phyloP scores from a whole-genome alignment of 1,140 invertebrate species.

The Magallana angulata region DNA sequence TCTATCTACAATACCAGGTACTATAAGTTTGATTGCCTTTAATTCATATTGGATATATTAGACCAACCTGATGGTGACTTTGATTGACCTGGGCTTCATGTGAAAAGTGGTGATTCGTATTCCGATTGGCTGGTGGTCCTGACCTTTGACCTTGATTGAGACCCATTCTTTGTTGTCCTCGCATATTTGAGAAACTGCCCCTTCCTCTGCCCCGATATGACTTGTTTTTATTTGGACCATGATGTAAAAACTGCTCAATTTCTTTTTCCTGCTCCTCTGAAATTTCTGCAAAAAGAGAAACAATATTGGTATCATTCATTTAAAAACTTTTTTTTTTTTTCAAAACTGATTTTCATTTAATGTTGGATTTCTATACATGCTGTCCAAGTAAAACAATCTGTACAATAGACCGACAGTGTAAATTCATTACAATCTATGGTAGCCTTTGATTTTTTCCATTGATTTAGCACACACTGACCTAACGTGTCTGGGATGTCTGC shows the following conservation, averaged over 20 bases:
- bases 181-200: background rate
- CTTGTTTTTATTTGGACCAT: background rate
- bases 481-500: conserved; percentile 8
- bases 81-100: background rate
- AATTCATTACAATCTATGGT: too few relatives aligned
- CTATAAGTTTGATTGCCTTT: too few relatives aligned
- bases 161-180: background rate
- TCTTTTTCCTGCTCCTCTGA: conserved; percentile 8
- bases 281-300: background rate
- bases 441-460: background rate
- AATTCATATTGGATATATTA: background rate
- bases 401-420: too few relatives aligned
- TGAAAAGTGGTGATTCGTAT: background rate
- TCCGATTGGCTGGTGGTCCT: background rate
- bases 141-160: background rate
- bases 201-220: background rate
- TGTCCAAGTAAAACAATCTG: too few relatives aligned
- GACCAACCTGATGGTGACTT: background rate
- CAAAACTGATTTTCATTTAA: too few relatives aligned
- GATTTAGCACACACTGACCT: background rate
- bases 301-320: too few relatives aligned
- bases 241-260: conserved; percentile 7
- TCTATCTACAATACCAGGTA: too few relatives aligned
- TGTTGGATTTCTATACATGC: too few relatives aligned
- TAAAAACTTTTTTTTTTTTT: too few relatives aligned